These are phyloP conservation scores for Rousettus leschenaultii DNA, from an alignment of 2,113 vertebrate species.

Conservation along the genomic window DNA sequence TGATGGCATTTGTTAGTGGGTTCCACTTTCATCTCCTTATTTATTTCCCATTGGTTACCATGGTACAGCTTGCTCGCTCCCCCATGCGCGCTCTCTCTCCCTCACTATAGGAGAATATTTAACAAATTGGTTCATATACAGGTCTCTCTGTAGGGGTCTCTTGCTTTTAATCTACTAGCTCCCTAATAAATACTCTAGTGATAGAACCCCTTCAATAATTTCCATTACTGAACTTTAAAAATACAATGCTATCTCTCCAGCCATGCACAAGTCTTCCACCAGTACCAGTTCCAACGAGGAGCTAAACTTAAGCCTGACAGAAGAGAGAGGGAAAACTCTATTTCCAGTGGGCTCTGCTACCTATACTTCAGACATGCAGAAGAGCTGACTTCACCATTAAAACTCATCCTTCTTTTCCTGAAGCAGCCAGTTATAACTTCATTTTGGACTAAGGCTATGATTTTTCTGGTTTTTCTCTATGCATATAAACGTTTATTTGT, in stretches of 20 bases:
- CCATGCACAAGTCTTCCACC: not conserved
- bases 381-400: not conserved
- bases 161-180: not conserved
- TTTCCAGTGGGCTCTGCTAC: not conserved
- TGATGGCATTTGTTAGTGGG: not conserved
- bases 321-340: not conserved
- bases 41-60: not conserved
- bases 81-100: not conserved
- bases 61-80: not conserved
- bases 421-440: conserved; percentile 24
- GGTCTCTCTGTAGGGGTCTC: not conserved
- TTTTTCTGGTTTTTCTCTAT: conserved; percentile 19
- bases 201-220: not conserved
- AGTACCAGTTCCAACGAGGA: not conserved
- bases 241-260: not conserved
- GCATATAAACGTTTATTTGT: not conserved
- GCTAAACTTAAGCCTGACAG: not conserved
- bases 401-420: not conserved
- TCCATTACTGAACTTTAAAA: not conserved
- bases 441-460: not conserved
- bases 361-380: not conserved
- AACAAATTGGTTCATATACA: not conserved
- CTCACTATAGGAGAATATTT: not conserved
- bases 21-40: not conserved
- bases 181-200: not conserved